Base-by-base conservation (phyloP, 1,140 invertebrate species). In the Physella acuta region DNA sequence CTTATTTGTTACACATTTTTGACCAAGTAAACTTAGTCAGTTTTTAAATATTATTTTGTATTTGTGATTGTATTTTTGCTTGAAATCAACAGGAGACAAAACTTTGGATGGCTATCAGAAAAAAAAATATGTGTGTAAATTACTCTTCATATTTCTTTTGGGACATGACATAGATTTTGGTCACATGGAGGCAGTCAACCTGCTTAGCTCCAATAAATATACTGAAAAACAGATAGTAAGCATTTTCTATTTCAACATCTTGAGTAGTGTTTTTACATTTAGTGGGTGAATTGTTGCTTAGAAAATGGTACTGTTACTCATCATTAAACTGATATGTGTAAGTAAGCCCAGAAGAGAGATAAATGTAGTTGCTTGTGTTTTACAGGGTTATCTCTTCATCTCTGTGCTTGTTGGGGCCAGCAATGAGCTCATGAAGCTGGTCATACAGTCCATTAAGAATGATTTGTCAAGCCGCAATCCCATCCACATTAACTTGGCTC, bases 51-150 rank as follows among this genome's bases (percentile, higher is more conserved):
- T n/a, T n/a, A n/a, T n/a, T n/a, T n/a, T n/a, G n/a, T n/a, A n/a
- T n/a, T n/a, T n/a, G n/a, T n/a, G n/a, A n/a, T n/a, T n/a, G n/a
- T n/a, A n/a, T n/a, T n/a, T n/a, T n/a, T n/a, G n/a, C n/a, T n/a
- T n/a, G n/a, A n/a, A n/a, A n/a, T n/a, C n/a, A n/a, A n/a, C 71
- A 88, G 89, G 97, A 68, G 98, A 99, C 86, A 99, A 99, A 89
- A 99, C 98, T 37, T 87, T 99, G 39, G 98, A 99, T 89, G 98
- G 98, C 26, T 99, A 99, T 86, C 97, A 99, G 83, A 99, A 99
- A 88, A 99, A 99, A 88, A 99, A 99, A 88, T 99, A 99, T 90
- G 97, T 99, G 39, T 99, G 98, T 88, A 99, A 99, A 86, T 87
- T 99, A 68, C 87, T 99, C 30, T 99, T 99, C 87, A 99, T 99